phyloP scores from a whole-genome alignment of 2,888 invertebrate species.

The Dicycla oo region DNA sequence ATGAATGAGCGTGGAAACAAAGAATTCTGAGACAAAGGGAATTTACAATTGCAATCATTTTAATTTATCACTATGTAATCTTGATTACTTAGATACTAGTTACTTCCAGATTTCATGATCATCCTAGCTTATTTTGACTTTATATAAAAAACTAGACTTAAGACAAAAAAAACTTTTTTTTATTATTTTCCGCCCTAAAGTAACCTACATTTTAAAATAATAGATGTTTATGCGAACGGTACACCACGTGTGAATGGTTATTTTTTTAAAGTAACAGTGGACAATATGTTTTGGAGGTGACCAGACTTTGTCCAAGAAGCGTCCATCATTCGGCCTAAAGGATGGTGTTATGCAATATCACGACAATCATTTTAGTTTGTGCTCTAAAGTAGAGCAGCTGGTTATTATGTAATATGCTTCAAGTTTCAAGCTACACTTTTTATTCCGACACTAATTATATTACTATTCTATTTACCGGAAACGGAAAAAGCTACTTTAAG shows the following conservation, averaged over 20 bases:
- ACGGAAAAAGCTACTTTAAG: conserved; percentile 32
- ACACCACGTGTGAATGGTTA: conserved; percentile 76
- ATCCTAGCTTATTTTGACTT: neutral
- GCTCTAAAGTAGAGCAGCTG: neutral
- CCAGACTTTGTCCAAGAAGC: conserved; percentile 76
- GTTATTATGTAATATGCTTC: neutral
- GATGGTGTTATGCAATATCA: conserved; percentile 68
- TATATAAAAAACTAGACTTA: neutral
- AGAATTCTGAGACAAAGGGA: conserved; percentile 49
- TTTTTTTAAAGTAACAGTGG: conserved; percentile 72
- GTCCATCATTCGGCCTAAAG: conserved; percentile 75
- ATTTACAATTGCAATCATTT: conserved; percentile 46
- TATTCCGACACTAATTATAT: conserved; percentile 15
- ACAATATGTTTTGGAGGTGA: conserved; percentile 81
- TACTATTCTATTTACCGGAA: conserved; percentile 34
- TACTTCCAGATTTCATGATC: neutral
- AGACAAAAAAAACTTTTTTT: too few relatives aligned
- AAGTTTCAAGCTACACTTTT: conserved; percentile 21
- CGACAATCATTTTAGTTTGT: conserved; percentile 10
- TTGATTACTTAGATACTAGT: neutral
- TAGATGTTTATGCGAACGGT: conserved; percentile 63
- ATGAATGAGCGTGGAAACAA: conserved; percentile 58
- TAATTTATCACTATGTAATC: conserved; percentile 19
- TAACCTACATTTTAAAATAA: neutral
- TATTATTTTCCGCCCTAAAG: neutral